These are phyloP conservation scores for Conchocele bisecta DNA, from an alignment of 2,888 invertebrate species.

Conservation along the genomic window DNA sequence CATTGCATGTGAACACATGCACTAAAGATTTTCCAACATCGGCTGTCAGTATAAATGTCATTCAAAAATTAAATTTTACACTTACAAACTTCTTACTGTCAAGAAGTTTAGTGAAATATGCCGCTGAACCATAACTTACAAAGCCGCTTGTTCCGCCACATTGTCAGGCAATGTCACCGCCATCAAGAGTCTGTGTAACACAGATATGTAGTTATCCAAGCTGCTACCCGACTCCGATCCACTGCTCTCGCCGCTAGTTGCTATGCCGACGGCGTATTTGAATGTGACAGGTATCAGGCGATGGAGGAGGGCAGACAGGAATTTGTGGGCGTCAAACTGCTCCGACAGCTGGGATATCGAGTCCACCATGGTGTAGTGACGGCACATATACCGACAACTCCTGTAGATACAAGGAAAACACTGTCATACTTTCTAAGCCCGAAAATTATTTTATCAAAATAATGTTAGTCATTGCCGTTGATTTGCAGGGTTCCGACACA, in stretches of 20 bases:
- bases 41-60: too few species aligned
- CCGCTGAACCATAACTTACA: too few species aligned
- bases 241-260: slow-evolving; percentile 65
- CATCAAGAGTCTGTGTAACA: slow-evolving; percentile 70
- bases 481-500: too few species aligned
- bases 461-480: too few species aligned
- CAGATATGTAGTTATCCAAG: slow-evolving; percentile 56
- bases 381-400: slow-evolving; percentile 69
- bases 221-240: slow-evolving; percentile 65
- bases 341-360: slow-evolving; percentile 63
- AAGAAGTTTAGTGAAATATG: too few species aligned
- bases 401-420: slow-evolving; percentile 59
- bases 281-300: slow-evolving; percentile 74
- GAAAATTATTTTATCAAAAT: too few species aligned
- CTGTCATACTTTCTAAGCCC: too few species aligned
- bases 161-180: slow-evolving; percentile 61
- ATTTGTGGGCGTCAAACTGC: slow-evolving; percentile 62
- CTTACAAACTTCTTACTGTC: too few species aligned
- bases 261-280: slow-evolving; percentile 57
- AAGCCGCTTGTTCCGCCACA: slow-evolving; percentile 61
- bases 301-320: slow-evolving; percentile 66
- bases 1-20: too few species aligned
- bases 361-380: slow-evolving; percentile 67
- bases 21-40: too few species aligned
- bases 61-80: too few species aligned